These are phyloP conservation scores for Muntiacus muntjak DNA, from an alignment of 2,113 vertebrate genomes.

Conservation along the genomic window DNA sequence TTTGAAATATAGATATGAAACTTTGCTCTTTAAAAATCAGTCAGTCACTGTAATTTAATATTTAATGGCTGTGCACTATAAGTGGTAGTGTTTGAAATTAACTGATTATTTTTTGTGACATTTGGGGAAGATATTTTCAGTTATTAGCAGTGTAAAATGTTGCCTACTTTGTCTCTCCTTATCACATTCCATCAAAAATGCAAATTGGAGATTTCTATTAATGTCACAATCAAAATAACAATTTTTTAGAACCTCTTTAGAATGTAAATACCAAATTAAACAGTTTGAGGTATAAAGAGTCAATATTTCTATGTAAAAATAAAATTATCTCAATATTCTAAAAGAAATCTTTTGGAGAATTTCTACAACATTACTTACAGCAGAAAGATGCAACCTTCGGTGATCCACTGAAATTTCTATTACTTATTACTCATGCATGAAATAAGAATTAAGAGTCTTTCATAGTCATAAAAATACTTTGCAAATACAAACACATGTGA, in stretches of 20 bases:
- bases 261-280: conserved; percentile 2
- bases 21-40: not conserved
- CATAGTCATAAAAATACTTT: not conserved
- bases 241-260: not conserved
- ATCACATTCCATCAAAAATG: conserved; percentile 10
- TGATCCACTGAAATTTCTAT: not conserved
- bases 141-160: not conserved
- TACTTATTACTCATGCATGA: not conserved
- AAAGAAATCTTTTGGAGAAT: not conserved
- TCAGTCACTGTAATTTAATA: conserved; percentile 31
- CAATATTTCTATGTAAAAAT: not conserved
- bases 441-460: not conserved
- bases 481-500: not conserved
- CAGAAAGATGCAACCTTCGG: not conserved
- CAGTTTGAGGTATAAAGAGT: not conserved
- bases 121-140: conserved; percentile 3
- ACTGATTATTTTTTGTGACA: not conserved
- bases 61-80: not conserved
- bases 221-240: not conserved
- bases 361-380: not conserved
- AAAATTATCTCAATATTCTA: not conserved
- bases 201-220: not conserved
- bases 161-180: not conserved
- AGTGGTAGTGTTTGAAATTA: not conserved
- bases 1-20: not conserved